Base-by-base conservation (phyloP, 2,797 vertebrate genomes). In the Phoeniculus purpureus region DNA sequence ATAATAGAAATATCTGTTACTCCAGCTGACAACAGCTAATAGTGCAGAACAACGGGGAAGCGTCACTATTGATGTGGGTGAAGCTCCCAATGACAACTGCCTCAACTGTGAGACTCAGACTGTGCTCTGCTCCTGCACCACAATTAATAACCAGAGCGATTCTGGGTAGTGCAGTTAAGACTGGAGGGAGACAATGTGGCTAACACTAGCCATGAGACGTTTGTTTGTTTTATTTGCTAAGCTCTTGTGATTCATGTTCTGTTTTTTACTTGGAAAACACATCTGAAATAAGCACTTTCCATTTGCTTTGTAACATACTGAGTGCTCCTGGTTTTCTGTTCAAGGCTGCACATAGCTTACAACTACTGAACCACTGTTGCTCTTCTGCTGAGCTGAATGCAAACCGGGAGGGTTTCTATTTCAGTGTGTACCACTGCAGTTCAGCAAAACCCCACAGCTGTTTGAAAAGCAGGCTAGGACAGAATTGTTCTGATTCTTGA, bases 21-120 rank as follows among this genome's bases (percentile, higher is more conserved):
- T 85, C 17, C 23, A 48, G 70, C 66, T 92, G 93, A 85, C 91
- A 95, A 78, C 65, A 78, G 90, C 75, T 87, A 93, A 92, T 72
- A 59, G 51, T 23, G 52, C 80, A 87, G 91, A 94, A 78, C 81
- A 66, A 72, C 78, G 73, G 10, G 58, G 67, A 90, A 74, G 81
- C 81, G 51, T 43, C 71, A 5, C 54, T 88, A 0, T 1, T 73
- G 81, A 43, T 76, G 81, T 26, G 66, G 85, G 56, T 26, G 58
- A 84, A 51, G 67, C 61, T 74, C 79, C 64, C 86, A 76, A 7
- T 83, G 87, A 66, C 89, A 89, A 5, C 27, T 89, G 62, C 59
- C 73, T 70, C 45, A 22, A 23, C 81, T 52, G 37, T 3, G 9
- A 58, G 25, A 13, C 37, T 58, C 29, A 66, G 52, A 25, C 43